Evolutionary conservation across 2,113 vertebrate species (phyloP).

Genomic region (Ailuropoda melanoleuca): DNA sequence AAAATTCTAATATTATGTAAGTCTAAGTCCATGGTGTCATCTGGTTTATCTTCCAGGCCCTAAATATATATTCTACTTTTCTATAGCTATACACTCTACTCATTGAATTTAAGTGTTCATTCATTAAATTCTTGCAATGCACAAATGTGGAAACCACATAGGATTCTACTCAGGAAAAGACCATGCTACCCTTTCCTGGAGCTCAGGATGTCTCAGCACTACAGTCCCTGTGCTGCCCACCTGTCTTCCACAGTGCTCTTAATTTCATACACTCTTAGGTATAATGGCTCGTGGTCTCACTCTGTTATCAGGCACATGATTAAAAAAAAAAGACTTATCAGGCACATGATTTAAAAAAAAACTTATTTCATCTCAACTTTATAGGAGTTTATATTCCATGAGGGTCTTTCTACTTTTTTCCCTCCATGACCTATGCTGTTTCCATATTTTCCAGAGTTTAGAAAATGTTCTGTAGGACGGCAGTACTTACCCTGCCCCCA

Average conservation of each 20-base stretch:
- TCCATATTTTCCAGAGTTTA: not conserved
- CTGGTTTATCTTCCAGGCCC: not conserved
- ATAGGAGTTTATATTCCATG: not conserved
- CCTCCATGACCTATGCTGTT: not conserved
- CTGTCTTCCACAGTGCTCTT: not conserved
- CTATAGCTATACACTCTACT: not conserved
- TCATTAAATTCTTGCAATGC: not conserved
- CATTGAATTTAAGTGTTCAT: not conserved
- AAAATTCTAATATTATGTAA: not conserved
- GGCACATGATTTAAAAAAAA: not conserved
- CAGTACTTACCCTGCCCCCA: not conserved
- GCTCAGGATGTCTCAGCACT: not conserved
- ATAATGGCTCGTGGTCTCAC: not conserved
- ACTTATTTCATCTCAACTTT: not conserved
- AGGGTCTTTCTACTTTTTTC: not conserved
- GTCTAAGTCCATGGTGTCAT: not conserved
- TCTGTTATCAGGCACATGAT: not conserved
- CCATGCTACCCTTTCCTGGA: not conserved
- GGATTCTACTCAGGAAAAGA: not conserved
- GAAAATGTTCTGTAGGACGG: not conserved
- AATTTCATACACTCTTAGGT: not conserved
- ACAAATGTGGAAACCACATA: not conserved
- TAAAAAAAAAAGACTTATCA: not conserved
- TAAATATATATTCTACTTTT: not conserved
- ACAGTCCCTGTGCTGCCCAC: fast-evolving